Base-by-base conservation (phyloP, 2,113 vertebrate species). In the Carlito syrichta region DNA sequence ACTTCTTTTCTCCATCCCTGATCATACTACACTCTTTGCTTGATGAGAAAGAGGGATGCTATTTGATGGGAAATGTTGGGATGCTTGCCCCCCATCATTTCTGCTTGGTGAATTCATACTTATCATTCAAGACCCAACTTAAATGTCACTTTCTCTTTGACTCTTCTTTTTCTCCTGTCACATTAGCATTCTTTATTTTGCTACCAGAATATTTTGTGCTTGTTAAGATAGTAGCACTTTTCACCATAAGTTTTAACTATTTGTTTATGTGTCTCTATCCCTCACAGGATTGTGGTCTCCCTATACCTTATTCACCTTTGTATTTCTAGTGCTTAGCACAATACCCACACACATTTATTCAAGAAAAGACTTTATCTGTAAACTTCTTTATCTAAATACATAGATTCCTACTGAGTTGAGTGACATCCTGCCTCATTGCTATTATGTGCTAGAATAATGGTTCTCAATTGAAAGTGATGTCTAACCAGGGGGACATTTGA, bases 1-100 rank as follows among this genome's bases (percentile, higher is more conserved):
- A 0, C 0, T 19, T 38, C 14, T 2, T 23, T 30, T 2, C 2
- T 2, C 13, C 40, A 22, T 2, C 2, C 13, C 52, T 9, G 35
- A 13, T 38, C 25, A 12, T 7, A 1, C 11, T 32, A 1, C 5
- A 30, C 8, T 60, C 1, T 62, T 19, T 63, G 43, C 20, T n/a
- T n/a, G n/a, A n/a, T n/a, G n/a, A n/a, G n/a, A n/a, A n/a, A n/a
- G n/a, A n/a, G n/a, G n/a, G n/a, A n/a, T n/a, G n/a, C n/a, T n/a
- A n/a, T n/a, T n/a, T n/a, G n/a, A n/a, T n/a, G n/a, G n/a, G n/a
- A n/a, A n/a, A n/a, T n/a, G n/a, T n/a, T n/a, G n/a, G n/a, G n/a
- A n/a, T 10, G 10, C n/a, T 17, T 4, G 16, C 19, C 19, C 19
- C 38, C 22, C 19, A 1, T 16, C 45, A 6, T 58, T 84, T 71